Percentiles rank a stretch among this genome's conserved stretches.
These are phyloP conservation scores for Cassiopea xamachana DNA, from an alignment of 30 jellyfish, hydroid and myxozoan species.

Conservation along the genomic window DNA sequence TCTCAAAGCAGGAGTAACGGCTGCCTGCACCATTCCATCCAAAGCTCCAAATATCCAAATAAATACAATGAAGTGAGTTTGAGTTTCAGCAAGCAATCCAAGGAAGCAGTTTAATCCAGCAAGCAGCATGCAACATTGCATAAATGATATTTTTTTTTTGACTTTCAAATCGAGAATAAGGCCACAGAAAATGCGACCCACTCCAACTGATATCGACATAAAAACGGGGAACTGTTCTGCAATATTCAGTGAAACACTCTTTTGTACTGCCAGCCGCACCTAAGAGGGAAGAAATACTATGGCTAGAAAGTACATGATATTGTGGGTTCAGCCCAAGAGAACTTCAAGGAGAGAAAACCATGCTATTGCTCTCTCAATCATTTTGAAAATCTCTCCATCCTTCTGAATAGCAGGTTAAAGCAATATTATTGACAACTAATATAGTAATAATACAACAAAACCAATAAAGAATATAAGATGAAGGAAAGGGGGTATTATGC, in stretches of 20 bases:
- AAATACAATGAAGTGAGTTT: conserved; percentile 44
- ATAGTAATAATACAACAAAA: too few relatives aligned
- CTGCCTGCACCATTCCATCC: conserved; percentile 46
- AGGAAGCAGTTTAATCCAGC: conserved; percentile 44
- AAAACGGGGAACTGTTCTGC: conserved; percentile 62
- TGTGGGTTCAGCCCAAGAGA: neutral
- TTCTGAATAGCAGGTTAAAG: too few relatives aligned
- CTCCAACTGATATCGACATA: conserved; percentile 26
- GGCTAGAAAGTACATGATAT: neutral
- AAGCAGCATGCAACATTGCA: conserved; percentile 20
- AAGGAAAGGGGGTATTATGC: too few relatives aligned
- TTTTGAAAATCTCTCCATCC: too few relatives aligned
- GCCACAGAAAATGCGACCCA: conserved; percentile 58
- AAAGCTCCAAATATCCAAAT: conserved; percentile 38
- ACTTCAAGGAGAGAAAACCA: too few relatives aligned
- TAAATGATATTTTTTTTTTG: conserved; percentile 5
- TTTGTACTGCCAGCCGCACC: conserved; percentile 68
- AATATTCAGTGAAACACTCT: conserved; percentile 26
- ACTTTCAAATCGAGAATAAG: conserved; percentile 37
- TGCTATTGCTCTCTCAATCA: too few relatives aligned
- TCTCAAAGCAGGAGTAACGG: conserved; percentile 20
- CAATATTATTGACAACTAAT: too few relatives aligned
- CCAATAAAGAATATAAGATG: too few relatives aligned
- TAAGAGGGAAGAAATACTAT: neutral
- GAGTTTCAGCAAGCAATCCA: conserved; percentile 45